Percentiles rank a stretch among this genome's conserved stretches.
Evolutionary conservation across 2,113 vertebrate species (phyloP).

Genomic region (Apus apus): DNA sequence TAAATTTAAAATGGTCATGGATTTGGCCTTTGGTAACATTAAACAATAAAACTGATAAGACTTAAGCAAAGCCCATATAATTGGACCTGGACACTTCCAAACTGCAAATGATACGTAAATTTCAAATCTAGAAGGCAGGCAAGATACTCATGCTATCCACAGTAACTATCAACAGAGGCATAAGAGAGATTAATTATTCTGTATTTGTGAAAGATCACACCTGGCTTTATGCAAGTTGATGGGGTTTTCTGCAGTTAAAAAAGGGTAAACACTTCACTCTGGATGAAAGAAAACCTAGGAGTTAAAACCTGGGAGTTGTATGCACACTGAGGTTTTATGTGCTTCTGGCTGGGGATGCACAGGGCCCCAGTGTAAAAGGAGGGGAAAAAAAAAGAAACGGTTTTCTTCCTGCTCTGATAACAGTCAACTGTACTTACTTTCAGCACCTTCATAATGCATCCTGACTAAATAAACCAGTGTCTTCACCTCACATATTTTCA

Average conservation of each 20-base stretch:
- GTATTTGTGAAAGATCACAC: background rate
- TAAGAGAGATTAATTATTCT: background rate
- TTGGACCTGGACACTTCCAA: background rate
- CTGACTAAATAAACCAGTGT: background rate
- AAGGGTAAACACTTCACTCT: background rate
- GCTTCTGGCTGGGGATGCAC: background rate
- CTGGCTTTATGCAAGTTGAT: background rate
- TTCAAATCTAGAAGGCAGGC: background rate
- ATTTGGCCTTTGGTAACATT: background rate
- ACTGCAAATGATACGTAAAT: accelerated
- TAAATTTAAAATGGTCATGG: background rate
- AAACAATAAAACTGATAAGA: background rate
- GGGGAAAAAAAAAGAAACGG: too few relatives aligned
- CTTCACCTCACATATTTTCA: background rate
- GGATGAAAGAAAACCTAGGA: background rate
- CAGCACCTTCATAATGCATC: background rate
- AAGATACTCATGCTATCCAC: background rate
- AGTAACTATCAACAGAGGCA: background rate
- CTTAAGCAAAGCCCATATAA: background rate
- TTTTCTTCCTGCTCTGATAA: background rate
- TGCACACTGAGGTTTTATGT: background rate
- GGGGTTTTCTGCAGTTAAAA: background rate
- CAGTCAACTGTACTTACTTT: background rate
- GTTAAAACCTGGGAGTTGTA: background rate
- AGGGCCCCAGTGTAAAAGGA: background rate